These are phyloP conservation scores for Atherinomorus stipes DNA, from an alignment of 2,113 vertebrate genomes.

Conservation along the genomic window DNA sequence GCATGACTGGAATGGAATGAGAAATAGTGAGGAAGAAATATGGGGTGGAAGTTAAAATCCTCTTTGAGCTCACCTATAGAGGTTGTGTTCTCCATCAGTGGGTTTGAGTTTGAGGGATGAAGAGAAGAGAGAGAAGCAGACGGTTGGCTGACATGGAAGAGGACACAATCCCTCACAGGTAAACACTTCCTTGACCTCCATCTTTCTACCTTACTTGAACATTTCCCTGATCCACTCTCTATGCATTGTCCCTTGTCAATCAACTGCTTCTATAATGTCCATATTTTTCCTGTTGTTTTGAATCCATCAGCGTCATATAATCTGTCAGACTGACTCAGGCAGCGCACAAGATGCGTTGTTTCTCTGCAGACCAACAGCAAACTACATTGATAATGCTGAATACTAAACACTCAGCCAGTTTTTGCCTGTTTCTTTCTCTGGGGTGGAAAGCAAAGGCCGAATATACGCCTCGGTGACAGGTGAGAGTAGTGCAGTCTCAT, in stretches of 20 bases:
- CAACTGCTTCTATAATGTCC: conserved; percentile 6
- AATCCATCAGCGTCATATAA: conserved; percentile 30
- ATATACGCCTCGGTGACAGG: conserved; percentile 67
- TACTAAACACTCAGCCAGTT: conserved; percentile 8
- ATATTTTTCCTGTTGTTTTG: conserved; percentile 4
- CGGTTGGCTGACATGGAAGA: conserved; percentile 37
- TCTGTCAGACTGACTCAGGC: background rate
- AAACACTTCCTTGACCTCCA: conserved; percentile 11
- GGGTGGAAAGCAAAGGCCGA: conserved; percentile 41
- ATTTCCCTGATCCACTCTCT: background rate
- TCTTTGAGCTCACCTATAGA: conserved; percentile 55
- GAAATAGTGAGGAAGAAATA: conserved; percentile 14
- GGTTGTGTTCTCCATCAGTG: conserved; percentile 68
- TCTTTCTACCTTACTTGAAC: conserved; percentile 26
- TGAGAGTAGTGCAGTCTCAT: conserved; percentile 38
- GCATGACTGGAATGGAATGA: conserved; percentile 25
- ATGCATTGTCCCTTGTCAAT: conserved; percentile 6
- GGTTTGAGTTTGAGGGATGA: conserved; percentile 63
- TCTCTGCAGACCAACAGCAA: conserved; percentile 37
- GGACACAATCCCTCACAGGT: conserved; percentile 8
- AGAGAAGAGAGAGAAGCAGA: conserved; percentile 46
- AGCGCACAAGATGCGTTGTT: conserved; percentile 29
- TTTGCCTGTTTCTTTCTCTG: conserved; percentile 14
- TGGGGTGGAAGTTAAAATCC: conserved; percentile 52
- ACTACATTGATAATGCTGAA: conserved; percentile 26